Evolutionary conservation across 2,797 vertebrate species (phyloP).

Genomic region (Sebastiscus tertius): DNA sequence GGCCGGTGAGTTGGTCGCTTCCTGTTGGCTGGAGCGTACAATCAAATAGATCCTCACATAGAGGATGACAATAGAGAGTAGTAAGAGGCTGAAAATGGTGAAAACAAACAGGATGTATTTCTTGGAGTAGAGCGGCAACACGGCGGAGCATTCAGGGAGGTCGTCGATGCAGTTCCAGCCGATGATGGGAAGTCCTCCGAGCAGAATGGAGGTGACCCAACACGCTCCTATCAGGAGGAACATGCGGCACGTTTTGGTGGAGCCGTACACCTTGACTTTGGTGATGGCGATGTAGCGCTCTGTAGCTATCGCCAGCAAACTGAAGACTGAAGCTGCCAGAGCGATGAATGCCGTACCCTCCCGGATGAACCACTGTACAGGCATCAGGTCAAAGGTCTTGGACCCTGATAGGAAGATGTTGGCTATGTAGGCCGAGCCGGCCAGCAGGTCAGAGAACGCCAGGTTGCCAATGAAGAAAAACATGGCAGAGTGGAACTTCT

Average conservation of each 20-base stretch:
- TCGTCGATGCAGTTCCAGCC: constrained; percentile 95
- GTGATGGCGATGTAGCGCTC: constrained; percentile 94
- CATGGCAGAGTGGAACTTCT: constrained; percentile 97
- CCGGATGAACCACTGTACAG: constrained; percentile 94
- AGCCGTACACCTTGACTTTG: constrained; percentile 92
- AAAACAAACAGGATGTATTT: constrained; percentile 92
- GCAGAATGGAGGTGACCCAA: constrained; percentile 90
- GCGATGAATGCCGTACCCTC: constrained; percentile 96
- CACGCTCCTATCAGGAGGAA: constrained; percentile 93
- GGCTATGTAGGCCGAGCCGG: constrained; percentile 91
- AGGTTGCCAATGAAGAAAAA: constrained; percentile 97
- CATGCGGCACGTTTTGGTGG: constrained; percentile 92
- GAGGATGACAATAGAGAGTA: constrained; percentile 90
- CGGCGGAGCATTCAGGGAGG: constrained; percentile 86
- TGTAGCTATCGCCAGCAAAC: constrained; percentile 94
- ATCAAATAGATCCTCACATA: constrained; percentile 94
- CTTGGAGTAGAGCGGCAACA: constrained; percentile 94
- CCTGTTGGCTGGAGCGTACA: constrained; percentile 93
- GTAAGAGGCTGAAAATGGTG: constrained; percentile 90
- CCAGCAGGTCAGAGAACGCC: constrained; percentile 93
- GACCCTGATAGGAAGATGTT: constrained; percentile 91
- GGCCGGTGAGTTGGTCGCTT: constrained; percentile 87
- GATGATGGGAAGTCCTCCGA: constrained; percentile 93
- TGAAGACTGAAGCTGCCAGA: constrained; percentile 93
- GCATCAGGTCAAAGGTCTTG: constrained; percentile 84